Percentiles rank a stretch among this genome's conserved stretches.
phyloP scores from a whole-genome alignment of 1,140 invertebrate species.

The Dreissena rostriformis region DNA sequence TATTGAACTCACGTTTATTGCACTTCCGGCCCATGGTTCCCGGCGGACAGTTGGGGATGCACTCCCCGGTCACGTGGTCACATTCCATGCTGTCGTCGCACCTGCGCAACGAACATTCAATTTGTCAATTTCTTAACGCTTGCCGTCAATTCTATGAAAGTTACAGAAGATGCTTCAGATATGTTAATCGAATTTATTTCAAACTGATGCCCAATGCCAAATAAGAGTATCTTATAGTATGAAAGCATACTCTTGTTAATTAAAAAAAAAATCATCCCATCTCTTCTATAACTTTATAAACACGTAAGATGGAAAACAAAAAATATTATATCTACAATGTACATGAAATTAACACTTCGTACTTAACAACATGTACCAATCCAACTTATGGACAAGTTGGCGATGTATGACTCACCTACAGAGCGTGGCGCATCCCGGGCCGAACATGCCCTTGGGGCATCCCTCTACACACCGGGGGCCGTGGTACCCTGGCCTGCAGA shows the following conservation, averaged over 20 bases:
- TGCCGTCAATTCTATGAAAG: no score
- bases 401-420: slow-evolving; percentile 75
- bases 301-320: no score
- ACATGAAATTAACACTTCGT: no score
- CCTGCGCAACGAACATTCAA: slow-evolving; percentile 21
- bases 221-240: no score
- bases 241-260: no score
- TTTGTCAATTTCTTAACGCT: no score
- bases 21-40: slow-evolving; percentile 92
- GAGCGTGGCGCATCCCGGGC: slow-evolving; percentile 74
- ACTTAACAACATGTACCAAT: slow-evolving; percentile 85
- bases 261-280: no score
- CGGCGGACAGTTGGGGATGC: slow-evolving; percentile 89
- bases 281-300: no score
- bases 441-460: slow-evolving; percentile 79
- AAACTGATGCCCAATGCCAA: no score
- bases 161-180: no score
- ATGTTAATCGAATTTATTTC: no score
- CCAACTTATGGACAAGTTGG: slow-evolving; percentile 92
- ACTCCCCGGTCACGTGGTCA: slow-evolving; percentile 92
- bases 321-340: no score
- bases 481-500: slow-evolving; percentile 89
- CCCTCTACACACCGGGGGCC: slow-evolving; percentile 71
- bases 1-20: slow-evolving; percentile 83
- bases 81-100: slow-evolving; percentile 85